phyloP scores from a whole-genome alignment of 2,888 invertebrate species.

The Erynnis tages region DNA sequence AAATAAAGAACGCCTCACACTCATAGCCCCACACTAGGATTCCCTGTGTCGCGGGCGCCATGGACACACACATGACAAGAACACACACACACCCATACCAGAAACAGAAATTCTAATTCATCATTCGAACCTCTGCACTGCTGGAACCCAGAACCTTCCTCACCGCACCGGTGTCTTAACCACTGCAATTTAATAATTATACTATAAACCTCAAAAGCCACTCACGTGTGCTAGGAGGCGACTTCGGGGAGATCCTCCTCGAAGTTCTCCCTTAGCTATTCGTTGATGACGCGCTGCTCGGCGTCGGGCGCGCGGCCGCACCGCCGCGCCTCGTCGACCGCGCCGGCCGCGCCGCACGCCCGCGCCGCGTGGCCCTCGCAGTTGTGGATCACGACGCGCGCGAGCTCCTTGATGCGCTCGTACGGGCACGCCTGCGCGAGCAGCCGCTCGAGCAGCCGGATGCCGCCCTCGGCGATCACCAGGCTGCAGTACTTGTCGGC shows the following conservation, averaged over 20 bases:
- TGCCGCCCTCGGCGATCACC: constrained; percentile 92
- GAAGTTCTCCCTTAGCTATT: constrained; percentile 20
- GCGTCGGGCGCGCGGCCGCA: not conserved
- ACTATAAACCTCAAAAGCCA: too few species aligned
- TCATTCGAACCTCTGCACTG: too few species aligned
- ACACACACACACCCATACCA: too few species aligned
- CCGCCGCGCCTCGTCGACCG: not conserved
- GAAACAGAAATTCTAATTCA: too few species aligned
- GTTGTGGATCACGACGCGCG: constrained; percentile 84
- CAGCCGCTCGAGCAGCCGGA: constrained; percentile 86
- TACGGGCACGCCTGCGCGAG: constrained; percentile 84
- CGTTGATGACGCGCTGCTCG: not conserved
- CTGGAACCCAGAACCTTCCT: too few species aligned
- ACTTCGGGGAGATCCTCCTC: constrained; percentile 20
- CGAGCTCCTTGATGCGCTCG: constrained; percentile 85
- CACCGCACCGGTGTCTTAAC: too few species aligned
- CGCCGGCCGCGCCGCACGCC: not conserved
- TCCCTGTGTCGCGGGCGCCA: too few species aligned
- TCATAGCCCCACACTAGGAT: too few species aligned
- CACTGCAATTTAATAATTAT: too few species aligned
- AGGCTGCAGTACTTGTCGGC: constrained; percentile 96
- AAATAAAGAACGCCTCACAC: too few species aligned
- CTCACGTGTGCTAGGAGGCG: constrained; percentile 6
- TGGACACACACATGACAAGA: too few species aligned
- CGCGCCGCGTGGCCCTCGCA: constrained; percentile 59